Evolutionary conservation across 2,797 vertebrate species (phyloP).

Genomic region (Notamacropus eugenii): DNA sequence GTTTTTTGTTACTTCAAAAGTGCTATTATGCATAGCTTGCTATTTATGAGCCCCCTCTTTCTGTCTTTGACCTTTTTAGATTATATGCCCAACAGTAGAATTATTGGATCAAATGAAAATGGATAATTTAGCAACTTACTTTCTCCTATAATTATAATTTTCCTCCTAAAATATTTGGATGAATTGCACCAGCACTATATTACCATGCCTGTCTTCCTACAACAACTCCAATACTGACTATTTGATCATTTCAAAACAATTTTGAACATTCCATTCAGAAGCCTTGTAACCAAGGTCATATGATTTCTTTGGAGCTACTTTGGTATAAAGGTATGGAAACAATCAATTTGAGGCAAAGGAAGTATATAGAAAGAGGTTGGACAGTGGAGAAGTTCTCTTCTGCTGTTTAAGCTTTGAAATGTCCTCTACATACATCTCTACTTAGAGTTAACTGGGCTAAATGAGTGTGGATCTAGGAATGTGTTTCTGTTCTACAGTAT

Average conservation of each 20-base stretch:
- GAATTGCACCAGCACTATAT: not conserved
- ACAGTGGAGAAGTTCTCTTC: not conserved
- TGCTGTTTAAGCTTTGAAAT: not conserved
- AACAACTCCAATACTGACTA: not conserved
- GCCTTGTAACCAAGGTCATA: not conserved
- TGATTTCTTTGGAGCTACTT: not conserved
- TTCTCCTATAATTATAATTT: not conserved
- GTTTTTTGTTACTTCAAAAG: not conserved
- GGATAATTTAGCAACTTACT: not conserved
- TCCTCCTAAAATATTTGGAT: not conserved
- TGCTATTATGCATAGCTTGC: not conserved
- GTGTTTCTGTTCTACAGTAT: not conserved
- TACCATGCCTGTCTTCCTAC: not conserved
- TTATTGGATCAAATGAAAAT: not conserved
- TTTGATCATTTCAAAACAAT: not conserved
- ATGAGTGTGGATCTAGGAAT: not conserved
- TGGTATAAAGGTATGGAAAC: not conserved
- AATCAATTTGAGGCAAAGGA: not conserved
- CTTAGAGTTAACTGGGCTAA: not conserved
- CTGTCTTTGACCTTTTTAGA: not conserved
- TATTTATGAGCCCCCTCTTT: not conserved
- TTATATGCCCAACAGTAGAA: not conserved
- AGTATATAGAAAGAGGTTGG: not conserved
- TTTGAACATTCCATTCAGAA: not conserved
- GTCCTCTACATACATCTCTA: not conserved